Evolutionary conservation across 2,797 vertebrate genomes (phyloP), one percentile per base, ranked within the genome.

Genomic region (Tangara arthus): DNA sequence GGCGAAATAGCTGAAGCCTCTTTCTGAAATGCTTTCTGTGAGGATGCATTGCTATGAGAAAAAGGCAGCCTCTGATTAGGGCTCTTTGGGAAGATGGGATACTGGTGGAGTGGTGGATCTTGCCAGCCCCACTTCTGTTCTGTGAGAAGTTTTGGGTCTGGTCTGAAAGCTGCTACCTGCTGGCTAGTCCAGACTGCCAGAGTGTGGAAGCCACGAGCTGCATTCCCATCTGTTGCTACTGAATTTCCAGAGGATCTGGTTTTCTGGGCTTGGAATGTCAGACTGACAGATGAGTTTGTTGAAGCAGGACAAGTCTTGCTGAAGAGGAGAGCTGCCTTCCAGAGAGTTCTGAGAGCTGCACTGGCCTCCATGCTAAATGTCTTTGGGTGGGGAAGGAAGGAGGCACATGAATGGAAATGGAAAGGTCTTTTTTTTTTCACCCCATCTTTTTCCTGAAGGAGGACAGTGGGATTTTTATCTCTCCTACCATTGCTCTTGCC

Each of bases 1-100:
- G 80, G 59, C 63, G 82, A 71, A 91, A 59, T 24, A 56, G 73
- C 85, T 18, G 28, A 93, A 94, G 70, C 94, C 90, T 95, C 94
- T 96, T 61, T 93, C 96, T 88, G 91, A 95, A 94, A 90, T 89
- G 53, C 85, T 97, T 95, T 97, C 93, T 95, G 82, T 95, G 88
- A 79, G 95, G 93, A 35, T 95, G 65, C 79, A 94, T 91, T 26
- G 27, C 66, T 95, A 65, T 70, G 49, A 68, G 94, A 92, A 82
- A 81, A 87, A 85, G 12, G 32, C 75, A 61, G 49, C 92, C 71
- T 82, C 73, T 83, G 80, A 68, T 53, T 86, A 80, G 89, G 82
- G 61, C 73, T 94, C 91, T 89, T 61, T 52, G 83, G 86, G 87
- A 89, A 94, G 73, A 15, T 47, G 93, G 71, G 91, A 82, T 90